Percentiles rank a stretch among this genome's conserved stretches.
These are phyloP conservation scores for Cyclophora albipunctata DNA, from an alignment of 2,888 invertebrate genomes.

Conservation along the genomic window DNA sequence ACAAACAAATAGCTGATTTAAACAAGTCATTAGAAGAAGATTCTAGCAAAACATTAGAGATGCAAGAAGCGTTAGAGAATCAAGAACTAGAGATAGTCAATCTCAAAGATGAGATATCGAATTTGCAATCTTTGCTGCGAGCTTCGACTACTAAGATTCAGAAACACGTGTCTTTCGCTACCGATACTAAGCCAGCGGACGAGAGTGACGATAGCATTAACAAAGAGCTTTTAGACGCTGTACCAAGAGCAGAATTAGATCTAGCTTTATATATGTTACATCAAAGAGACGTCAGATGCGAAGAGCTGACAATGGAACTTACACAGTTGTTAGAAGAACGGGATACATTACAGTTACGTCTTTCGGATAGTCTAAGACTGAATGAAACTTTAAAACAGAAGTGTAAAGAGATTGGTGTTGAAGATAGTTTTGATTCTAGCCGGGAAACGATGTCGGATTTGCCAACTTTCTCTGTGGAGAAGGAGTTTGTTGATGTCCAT, in stretches of 20 bases:
- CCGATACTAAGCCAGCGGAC: constrained; percentile 52
- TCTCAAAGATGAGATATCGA: constrained; percentile 79
- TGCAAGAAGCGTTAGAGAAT: constrained; percentile 77
- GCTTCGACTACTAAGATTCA: constrained; percentile 51
- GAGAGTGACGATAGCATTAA: constrained; percentile 28
- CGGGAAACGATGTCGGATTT: constrained; percentile 44
- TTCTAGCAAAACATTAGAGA: constrained; percentile 69
- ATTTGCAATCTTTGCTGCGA: constrained; percentile 42
- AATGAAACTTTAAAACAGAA: constrained; percentile 75
- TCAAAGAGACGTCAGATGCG: constrained; percentile 89
- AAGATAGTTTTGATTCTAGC: constrained; percentile 37
- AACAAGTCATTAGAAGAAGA: constrained; percentile 71
- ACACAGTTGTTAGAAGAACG: constrained; percentile 89
- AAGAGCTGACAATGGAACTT: constrained; percentile 89
- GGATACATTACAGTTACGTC: constrained; percentile 86
- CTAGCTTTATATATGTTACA: constrained; percentile 89
- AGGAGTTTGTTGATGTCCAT: constrained; percentile 52
- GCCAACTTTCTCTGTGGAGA: constrained; percentile 43
- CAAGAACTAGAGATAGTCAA: constrained; percentile 85
- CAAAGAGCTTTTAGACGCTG: constrained; percentile 51
- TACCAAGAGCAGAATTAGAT: constrained; percentile 81
- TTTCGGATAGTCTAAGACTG: constrained; percentile 86
- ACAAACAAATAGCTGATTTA: constrained; percentile 70
- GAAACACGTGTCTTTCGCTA: constrained; percentile 65
- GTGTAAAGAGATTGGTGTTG: constrained; percentile 37